These are phyloP conservation scores for Eonycteris spelaea DNA, from an alignment of 2,113 vertebrate genomes.

Conservation along the genomic window DNA sequence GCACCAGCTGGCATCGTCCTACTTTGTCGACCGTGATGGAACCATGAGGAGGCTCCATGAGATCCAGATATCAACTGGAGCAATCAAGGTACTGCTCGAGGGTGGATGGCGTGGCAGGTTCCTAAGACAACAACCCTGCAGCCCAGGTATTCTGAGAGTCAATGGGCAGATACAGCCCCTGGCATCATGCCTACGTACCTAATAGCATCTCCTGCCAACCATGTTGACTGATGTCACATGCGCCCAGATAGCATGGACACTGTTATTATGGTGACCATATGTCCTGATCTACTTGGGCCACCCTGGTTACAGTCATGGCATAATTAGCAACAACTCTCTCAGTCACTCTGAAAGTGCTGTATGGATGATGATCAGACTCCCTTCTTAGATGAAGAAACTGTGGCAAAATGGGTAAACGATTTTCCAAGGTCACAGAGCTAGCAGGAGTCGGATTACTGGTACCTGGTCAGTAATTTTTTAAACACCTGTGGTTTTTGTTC, in stretches of 20 bases:
- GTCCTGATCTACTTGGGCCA: background rate
- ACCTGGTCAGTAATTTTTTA: background rate
- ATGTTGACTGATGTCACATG: background rate
- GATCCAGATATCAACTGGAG: conserved; percentile 98
- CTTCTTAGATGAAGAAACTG: background rate
- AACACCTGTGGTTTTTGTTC: background rate
- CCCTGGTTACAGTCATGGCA: background rate
- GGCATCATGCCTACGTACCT: background rate
- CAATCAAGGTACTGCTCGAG: conserved; percentile 91
- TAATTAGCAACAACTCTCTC: background rate
- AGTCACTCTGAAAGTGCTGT: background rate
- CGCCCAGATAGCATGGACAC: rapidly evolving
- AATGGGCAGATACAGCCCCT: rapidly evolving
- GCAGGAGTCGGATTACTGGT: background rate
- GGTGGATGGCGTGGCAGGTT: background rate
- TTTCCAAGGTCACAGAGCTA: background rate
- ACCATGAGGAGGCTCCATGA: conserved; percentile 99
- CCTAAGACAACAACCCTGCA: conserved; percentile 36
- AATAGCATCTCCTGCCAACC: no score
- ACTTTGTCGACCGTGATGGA: conserved; percentile 98
- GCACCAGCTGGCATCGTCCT: conserved; percentile 98
- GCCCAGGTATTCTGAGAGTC: background rate
- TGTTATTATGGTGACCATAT: background rate
- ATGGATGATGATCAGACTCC: background rate
- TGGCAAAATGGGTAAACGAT: background rate